phyloP scores from a whole-genome alignment of 2,113 vertebrate genomes.

The Ascaphus truei region DNA sequence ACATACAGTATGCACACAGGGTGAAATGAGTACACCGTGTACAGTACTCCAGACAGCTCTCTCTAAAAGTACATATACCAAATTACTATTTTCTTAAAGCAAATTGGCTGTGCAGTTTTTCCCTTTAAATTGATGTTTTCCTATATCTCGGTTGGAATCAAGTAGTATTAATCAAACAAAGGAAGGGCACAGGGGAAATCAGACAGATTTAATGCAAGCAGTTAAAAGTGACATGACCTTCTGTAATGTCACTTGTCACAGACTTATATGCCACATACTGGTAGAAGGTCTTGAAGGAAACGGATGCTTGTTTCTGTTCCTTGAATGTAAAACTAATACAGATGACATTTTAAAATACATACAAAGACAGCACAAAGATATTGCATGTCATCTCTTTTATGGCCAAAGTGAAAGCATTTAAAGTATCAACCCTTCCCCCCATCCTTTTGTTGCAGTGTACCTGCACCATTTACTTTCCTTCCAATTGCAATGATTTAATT shows the following conservation, averaged over 20 bases:
- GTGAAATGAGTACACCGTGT: neutral
- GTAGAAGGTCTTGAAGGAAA: constrained; percentile 58
- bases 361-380: constrained; percentile 36
- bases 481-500: too few species aligned
- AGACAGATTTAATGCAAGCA: constrained; percentile 90
- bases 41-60: neutral
- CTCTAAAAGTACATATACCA: neutral
- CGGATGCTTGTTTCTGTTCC: constrained; percentile 50
- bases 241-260: constrained; percentile 95
- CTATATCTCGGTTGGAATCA: constrained; percentile 59
- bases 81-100: neutral
- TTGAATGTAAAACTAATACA: constrained; percentile 58
- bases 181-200: constrained; percentile 85
- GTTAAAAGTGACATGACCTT: constrained; percentile 97
- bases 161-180: constrained; percentile 71
- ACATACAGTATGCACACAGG: too few species aligned
- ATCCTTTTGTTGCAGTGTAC: too few species aligned
- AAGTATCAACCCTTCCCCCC: constrained; percentile 35
- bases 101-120: constrained; percentile 11
- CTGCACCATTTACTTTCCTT: too few species aligned
- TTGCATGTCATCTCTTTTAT: constrained; percentile 22
- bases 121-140: constrained; percentile 57
- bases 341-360: constrained; percentile 59
- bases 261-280: constrained; percentile 69
- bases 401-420: constrained; percentile 30